Base-by-base conservation (phyloP, 2,797 vertebrate species). In the Chanos chanos region DNA sequence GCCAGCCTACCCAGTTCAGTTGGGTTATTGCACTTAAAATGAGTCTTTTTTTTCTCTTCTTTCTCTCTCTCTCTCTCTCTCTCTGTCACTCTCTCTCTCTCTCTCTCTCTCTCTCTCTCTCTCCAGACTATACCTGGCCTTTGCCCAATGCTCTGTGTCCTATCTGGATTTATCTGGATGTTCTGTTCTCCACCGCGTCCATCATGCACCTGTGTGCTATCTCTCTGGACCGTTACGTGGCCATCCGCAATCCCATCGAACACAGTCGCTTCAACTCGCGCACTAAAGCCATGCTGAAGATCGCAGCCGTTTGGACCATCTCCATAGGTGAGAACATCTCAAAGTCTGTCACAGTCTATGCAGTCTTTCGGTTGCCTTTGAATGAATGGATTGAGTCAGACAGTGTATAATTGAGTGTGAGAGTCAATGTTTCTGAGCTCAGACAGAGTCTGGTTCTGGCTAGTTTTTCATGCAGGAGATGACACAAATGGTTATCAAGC, bases 171-270 rank as follows among this genome's bases (percentile, higher is more conserved):
- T 97, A 96, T 84, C 89, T 99, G 86, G 96, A 99, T 73, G 96
- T 99, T 65, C 78, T 99, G 59, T 99, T 98, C 89, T 99, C 96
- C 74, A 99, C 96, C 13, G 94, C 95, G 70, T 98, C 96, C 88
- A 99, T 99, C 84, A 99, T 99, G 96, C 96, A 98, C 85, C 92
- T 99, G 78, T 99, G 96, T 40, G 96, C 96, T 86, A 99, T 99
- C 85, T 97, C 96, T 25, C 91, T 99, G 79, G 96, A 99, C 85
- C 94, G 96, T 66, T 99, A 98, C 74, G 92, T 98, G 70, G 96
- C 95, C 86, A 99, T 99, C 86, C 93, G 94, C 77, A 98, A 98
- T 87, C 96, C 96, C 78, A 98, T 99, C 66, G 94, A 99, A 85
- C 96, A 98, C 89, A 99, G 96, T 81, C 95, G 94, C 83, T 99